Evolutionary conservation across 2,888 invertebrate species (phyloP).

Genomic region (Heteromyza rotundicornis): DNA sequence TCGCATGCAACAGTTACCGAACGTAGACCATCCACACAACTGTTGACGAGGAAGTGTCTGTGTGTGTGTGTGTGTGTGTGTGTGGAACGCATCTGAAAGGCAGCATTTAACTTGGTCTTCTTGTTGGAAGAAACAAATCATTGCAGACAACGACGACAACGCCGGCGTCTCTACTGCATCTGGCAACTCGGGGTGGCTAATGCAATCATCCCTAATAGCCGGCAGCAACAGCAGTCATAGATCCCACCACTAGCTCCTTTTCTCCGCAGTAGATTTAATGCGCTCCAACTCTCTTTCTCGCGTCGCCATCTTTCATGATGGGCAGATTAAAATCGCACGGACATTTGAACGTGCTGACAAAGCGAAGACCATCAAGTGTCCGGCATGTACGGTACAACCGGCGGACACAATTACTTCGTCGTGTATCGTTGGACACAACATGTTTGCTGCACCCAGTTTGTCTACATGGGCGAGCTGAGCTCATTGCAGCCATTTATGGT

Average conservation of each 20-base stretch:
- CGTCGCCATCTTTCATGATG: no score
- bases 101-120: background rate
- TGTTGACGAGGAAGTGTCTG: background rate
- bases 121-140: background rate
- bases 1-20: background rate
- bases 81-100: background rate
- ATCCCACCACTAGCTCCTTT: no score
- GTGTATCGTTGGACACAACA: no score
- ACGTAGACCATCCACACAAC: background rate
- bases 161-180: background rate
- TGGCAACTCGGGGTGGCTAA: background rate
- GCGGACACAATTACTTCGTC: no score
- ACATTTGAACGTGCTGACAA: no score
- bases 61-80: no score
- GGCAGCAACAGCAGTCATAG: no score
- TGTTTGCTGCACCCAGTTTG: conserved; percentile 15
- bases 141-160: background rate
- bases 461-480: conserved; percentile 9
- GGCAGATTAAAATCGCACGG: no score
- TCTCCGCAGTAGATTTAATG: no score
- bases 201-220: background rate
- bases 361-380: no score
- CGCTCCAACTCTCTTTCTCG: no score
- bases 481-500: conserved; percentile 1
- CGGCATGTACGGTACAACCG: no score